Percentiles rank a stretch among this genome's conserved stretches.
These are phyloP conservation scores for Musca vetustissima DNA, from an alignment of 1,140 invertebrate species.

Conservation along the genomic window DNA sequence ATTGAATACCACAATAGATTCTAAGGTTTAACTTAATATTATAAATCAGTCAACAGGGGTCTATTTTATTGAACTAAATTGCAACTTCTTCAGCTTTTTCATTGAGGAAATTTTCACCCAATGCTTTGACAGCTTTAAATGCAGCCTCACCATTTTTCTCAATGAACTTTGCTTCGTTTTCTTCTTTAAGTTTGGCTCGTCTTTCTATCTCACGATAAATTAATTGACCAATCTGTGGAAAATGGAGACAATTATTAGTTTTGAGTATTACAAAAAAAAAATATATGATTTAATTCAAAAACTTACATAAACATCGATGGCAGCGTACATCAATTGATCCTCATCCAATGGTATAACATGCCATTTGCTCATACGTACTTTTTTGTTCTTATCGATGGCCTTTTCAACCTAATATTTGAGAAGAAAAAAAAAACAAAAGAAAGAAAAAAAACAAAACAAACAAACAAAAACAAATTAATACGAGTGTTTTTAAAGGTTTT, in stretches of 20 bases:
- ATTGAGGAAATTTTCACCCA: constrained; percentile 35
- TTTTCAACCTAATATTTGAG: constrained; percentile 55
- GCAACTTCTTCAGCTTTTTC: constrained; percentile 18
- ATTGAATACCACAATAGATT: not conserved
- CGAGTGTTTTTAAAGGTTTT: no score
- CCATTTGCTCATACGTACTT: constrained; percentile 66
- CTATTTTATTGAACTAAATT: not conserved
- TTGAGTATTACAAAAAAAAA: not conserved
- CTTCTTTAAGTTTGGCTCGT: constrained; percentile 38
- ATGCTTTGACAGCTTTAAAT: constrained; percentile 45
- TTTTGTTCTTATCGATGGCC: constrained; percentile 60
- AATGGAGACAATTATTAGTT: constrained; percentile 20
- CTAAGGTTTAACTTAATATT: not conserved
- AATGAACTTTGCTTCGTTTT: constrained; percentile 45
- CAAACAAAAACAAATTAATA: no score
- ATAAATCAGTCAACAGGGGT: not conserved
- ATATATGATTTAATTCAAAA: not conserved
- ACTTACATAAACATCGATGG: constrained; percentile 69
- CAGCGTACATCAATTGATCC: constrained; percentile 64
- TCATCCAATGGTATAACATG: constrained; percentile 60
- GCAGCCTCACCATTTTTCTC: constrained; percentile 47
- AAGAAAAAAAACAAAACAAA: no score
- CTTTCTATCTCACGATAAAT: constrained; percentile 47
- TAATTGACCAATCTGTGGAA: constrained; percentile 47
- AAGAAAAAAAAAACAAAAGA: no score